A percentile compares a stretch with the other conserved stretches of the same genome.
These are phyloP conservation scores for Bubo scandiacus DNA, from an alignment of 2,113 vertebrate genomes.

Conservation along the genomic window DNA sequence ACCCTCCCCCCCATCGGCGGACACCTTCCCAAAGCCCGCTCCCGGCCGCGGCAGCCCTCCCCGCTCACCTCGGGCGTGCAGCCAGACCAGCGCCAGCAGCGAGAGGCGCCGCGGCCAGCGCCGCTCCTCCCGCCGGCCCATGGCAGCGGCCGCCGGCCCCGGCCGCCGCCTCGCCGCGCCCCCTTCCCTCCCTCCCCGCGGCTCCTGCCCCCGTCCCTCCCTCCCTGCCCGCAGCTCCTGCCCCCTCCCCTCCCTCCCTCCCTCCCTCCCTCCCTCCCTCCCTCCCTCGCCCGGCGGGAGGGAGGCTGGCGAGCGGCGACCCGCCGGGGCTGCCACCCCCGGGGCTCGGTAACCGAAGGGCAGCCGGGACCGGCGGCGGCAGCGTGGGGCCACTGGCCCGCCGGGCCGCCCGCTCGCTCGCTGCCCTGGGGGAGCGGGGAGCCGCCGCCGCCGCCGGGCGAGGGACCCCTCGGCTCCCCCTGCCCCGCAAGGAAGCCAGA, in stretches of 20 bases:
- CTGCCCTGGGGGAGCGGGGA: background rate
- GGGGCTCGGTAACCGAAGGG: constrained; percentile 33
- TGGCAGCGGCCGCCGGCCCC: background rate
- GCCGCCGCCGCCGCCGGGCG: background rate
- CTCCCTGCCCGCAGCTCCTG: background rate
- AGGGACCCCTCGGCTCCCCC: background rate
- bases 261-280: no score
- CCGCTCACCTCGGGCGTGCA: constrained; percentile 78
- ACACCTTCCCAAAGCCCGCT: background rate
- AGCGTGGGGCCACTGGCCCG: background rate
- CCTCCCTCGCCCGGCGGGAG: background rate
- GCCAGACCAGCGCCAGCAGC: constrained; percentile 73
- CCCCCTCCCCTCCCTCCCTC: no score
- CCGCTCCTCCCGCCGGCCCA: constrained; percentile 61
- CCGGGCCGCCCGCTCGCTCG: no score
- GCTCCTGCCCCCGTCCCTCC: no score
- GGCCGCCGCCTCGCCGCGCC: background rate
- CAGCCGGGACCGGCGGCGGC: constrained; percentile 1
- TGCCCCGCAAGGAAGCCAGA: background rate
- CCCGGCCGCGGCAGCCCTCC: background rate
- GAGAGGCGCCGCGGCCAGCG: constrained; percentile 51
- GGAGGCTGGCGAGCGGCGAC: background rate
- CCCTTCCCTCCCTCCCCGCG: background rate
- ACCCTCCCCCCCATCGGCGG: background rate
- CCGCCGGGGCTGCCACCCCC: background rate